Evolutionary conservation across 2,888 invertebrate species (phyloP), one percentile per base, ranked within the genome.

Genomic region (Drosophila algonquin): DNA sequence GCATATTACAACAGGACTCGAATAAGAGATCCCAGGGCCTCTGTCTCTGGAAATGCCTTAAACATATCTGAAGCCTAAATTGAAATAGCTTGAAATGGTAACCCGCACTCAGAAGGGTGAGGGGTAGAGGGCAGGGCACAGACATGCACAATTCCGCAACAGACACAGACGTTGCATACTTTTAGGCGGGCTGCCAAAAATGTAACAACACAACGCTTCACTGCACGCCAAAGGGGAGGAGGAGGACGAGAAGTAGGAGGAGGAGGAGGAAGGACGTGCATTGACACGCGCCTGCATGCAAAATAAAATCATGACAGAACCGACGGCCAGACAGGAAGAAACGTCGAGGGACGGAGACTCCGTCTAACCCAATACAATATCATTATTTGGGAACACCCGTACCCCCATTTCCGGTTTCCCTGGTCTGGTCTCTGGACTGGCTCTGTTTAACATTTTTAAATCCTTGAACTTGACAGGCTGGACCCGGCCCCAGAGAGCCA

Each of bases 121-220:
- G 6, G 35, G 35, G 35, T 12, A n/a, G 30, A 30, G 14, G 54
- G 21, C 7, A 21, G 53, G 40, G 57, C 27, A 55, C 51, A 67
- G 58, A 47, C 60, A 75, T 55, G 30, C 54, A 48, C 57, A 73
- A 63, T 51, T 63, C 63, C 53, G 68, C 58, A 71, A 64, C 79
- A 79, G 79, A 72, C 79, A 32, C 45, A 53, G 61, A 53, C 61
- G 50, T 81, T 81, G 79, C 79, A 70, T 67, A 70, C 69, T 73
- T 81, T 69, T 79, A 76, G 79, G 82, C 79, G 70, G 67, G 10
- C 73, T 76, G 79, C 82, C 79, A 79, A 81, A 81, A 79, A 79
- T 81, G 69, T 79, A 67, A 81, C 79, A 75, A 68, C 40, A 72
- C 76, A 70, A 79, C 79, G 79, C 76, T 79, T 81, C 76, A 81